phyloP scores from a whole-genome alignment of 2,888 invertebrate species.

The Brachylomia viminalis region DNA sequence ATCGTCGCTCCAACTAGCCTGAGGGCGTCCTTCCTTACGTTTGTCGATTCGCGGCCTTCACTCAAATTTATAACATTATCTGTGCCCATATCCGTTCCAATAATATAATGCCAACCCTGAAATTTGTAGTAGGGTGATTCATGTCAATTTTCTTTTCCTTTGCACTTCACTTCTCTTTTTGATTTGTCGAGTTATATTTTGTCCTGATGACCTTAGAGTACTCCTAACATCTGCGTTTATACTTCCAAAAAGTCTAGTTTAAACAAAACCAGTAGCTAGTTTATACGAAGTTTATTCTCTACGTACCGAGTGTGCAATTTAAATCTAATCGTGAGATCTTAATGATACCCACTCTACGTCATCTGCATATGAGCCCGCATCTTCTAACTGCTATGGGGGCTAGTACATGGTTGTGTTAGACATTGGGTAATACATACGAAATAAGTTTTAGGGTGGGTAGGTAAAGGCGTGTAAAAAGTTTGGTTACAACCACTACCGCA shows the following conservation, averaged over 20 bases:
- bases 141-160: neutral
- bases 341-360: slow-evolving; percentile 51
- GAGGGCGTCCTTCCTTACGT: neutral
- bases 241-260: slow-evolving; percentile 30
- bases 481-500: too few species aligned
- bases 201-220: neutral
- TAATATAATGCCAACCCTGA: neutral
- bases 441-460: slow-evolving; percentile 12
- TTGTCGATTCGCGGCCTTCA: neutral
- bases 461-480: neutral
- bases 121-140: too few species aligned
- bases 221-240: neutral
- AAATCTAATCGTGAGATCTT: slow-evolving; percentile 64
- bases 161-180: neutral
- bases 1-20: neutral
- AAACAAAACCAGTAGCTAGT: slow-evolving; percentile 51
- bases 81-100: neutral
- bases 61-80: neutral
- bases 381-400: slow-evolving; percentile 48
- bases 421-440: slow-evolving; percentile 7
- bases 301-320: slow-evolving; percentile 50
- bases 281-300: slow-evolving; percentile 42
- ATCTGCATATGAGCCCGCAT: slow-evolving; percentile 61
- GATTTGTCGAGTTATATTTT: neutral
- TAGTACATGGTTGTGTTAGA: slow-evolving; percentile 2